These are phyloP conservation scores for Petrosia ficiformis DNA, from an alignment of 37 sponge, comb jelly and placozoan species.

Conservation along the genomic window DNA sequence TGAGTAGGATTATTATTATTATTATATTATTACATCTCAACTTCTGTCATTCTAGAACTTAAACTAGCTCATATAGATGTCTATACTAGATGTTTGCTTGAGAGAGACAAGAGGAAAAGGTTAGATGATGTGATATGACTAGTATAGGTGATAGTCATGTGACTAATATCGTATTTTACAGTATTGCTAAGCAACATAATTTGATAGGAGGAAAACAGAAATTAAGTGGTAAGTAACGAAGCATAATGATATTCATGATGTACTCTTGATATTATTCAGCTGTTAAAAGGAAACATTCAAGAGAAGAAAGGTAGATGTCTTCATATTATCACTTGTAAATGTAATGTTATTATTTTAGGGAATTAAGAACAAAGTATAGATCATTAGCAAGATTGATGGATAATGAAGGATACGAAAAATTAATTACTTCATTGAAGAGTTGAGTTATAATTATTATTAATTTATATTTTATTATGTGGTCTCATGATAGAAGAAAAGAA, in stretches of 20 bases:
- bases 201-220: slow-evolving; percentile 65
- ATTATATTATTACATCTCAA: no score
- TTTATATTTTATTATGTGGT: neutral
- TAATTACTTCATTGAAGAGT: slow-evolving; percentile 66
- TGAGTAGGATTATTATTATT: slow-evolving; percentile 10
- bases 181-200: slow-evolving; percentile 53
- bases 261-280: no score
- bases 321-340: neutral
- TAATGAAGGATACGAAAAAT: slow-evolving; percentile 53
- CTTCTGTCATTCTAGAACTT: slow-evolving; percentile 27
- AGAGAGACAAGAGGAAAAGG: slow-evolving; percentile 70
- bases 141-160: no score
- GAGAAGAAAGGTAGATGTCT: slow-evolving; percentile 58
- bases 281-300: slow-evolving; percentile 48
- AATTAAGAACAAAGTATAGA: slow-evolving; percentile 48
- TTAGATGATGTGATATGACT: slow-evolving; percentile 6
- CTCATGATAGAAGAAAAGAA: slow-evolving; percentile 49
- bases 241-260: neutral
- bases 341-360: slow-evolving; percentile 22
- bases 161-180: neutral
- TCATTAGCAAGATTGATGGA: slow-evolving; percentile 61
- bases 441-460: neutral
- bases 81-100: slow-evolving; percentile 57
- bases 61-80: slow-evolving; percentile 83
- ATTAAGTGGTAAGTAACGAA: slow-evolving; percentile 39